Base-by-base conservation (phyloP, 2,888 invertebrate genomes). In the Rosalia funebris region DNA sequence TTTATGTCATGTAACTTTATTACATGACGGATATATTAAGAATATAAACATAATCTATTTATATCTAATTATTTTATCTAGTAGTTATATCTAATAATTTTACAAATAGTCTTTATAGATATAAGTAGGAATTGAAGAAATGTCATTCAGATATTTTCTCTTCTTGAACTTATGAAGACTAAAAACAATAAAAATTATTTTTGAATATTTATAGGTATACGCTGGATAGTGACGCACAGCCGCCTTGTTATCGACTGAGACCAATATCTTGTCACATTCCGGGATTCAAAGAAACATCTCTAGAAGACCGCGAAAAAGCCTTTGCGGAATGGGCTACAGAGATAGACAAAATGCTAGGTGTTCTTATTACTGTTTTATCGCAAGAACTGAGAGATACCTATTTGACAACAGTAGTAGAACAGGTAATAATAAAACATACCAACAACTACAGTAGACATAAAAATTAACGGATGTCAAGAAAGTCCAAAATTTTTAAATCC, bases 351-450 rank as follows among this genome's bases (percentile, higher is more conserved):
- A 87, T 92, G 62, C 83, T 93, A 1, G 85, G 85, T 60, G 88
- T 89, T 15, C 84, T 93, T 60, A 86, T 91, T 34, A 85, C 87
- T 31, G 88, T 91, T 0, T 86, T 92, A 77, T 88, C 91, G 9
- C 88, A 89, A 74, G 92, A 92, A 77, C 86, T 92, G 15, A 86
- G 91, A 71, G 91, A 92, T 73, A 91, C 91, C 0, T 92, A 92
- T 80, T 85, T 92, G 65, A 91, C 91, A 2, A 92, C 92, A 2
- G 91, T 91, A 0, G 88, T 92, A 2, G 92, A 92, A 80, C 92
- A 92, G 85, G 89, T 88, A 69, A 25, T 7, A 25, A 5, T 25
- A 25, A 25, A 25, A 7, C n/a, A n/a, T n/a, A 25, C 25, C 25
- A 25, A n/a, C n/a, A n/a, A n/a, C n/a, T n/a, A n/a, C n/a, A 25